Conservation (phyloP, 2,797 vertebrate species). For the Tragelaphus eurycerus region DNA sequence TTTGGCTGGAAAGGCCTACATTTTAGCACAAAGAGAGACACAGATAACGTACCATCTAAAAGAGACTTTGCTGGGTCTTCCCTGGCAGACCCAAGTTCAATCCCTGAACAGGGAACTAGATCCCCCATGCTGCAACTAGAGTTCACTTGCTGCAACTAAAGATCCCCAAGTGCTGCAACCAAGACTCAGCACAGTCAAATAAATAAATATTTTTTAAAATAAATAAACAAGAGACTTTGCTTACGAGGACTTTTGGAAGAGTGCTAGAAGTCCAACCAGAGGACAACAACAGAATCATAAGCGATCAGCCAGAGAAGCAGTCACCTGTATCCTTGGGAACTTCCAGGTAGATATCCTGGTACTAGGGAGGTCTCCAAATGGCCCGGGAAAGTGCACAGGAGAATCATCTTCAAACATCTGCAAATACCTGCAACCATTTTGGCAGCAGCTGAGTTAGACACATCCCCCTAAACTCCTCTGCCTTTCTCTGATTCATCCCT, state of each 20-base stretch:
- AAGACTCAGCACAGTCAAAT: not conserved
- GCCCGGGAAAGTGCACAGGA: fast-evolving
- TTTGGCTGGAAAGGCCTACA: not conserved
- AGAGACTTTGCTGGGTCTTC: not conserved
- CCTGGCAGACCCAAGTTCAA: not conserved
- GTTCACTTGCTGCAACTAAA: not conserved
- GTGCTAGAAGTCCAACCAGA: not conserved
- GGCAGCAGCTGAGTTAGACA: not conserved
- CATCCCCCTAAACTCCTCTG: not conserved
- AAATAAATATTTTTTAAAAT: not conserved
- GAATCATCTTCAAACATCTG: not conserved
- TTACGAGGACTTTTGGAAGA: not conserved
- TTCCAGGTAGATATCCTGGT: not conserved
- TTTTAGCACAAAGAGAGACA: not conserved
- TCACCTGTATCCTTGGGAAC: not conserved
- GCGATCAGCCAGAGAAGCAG: not conserved
- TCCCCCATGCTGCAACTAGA: not conserved
- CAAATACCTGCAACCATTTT: not conserved
- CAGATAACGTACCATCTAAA: not conserved
- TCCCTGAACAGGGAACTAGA: not conserved
- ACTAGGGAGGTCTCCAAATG: not conserved
- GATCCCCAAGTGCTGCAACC: not conserved
- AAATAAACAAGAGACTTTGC: not conserved
- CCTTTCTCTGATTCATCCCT: not conserved
- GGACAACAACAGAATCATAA: not conserved